These are phyloP conservation scores for Hiodon alosoides DNA, from an alignment of 2,113 vertebrate species.

Conservation along the genomic window DNA sequence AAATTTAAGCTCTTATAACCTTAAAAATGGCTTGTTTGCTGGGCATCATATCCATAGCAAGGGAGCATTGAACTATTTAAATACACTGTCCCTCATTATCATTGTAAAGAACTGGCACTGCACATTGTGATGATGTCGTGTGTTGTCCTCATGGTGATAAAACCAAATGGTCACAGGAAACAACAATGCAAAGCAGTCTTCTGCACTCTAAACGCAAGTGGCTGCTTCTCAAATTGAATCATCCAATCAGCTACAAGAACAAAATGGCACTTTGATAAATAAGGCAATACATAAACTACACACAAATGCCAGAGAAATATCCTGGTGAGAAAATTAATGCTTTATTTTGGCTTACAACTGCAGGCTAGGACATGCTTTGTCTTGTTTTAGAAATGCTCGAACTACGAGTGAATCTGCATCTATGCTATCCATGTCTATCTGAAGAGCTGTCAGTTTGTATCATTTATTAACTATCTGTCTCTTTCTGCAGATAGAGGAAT, in stretches of 20 bases:
- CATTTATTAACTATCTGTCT: constrained; percentile 23
- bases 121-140: no score
- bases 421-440: not conserved
- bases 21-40: no score
- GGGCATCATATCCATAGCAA: no score
- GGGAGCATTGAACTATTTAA: no score
- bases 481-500: constrained; percentile 57
- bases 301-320: no score
- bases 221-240: not conserved
- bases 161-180: no score
- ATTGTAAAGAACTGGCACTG: not conserved
- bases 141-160: no score
- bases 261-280: not conserved
- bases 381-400: not conserved
- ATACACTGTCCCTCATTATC: no score
- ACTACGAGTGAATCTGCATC: no score
- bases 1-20: no score
- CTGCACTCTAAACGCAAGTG: not conserved
- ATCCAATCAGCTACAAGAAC: not conserved
- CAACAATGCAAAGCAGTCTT: not conserved
- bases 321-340: not conserved
- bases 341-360: not conserved
- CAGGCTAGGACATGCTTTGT: not conserved
- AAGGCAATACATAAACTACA: not conserved
- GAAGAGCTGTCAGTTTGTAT: constrained; percentile 19